These are phyloP conservation scores for Gastrophysa polygoni DNA, from an alignment of 2,888 invertebrate genomes.

Conservation along the genomic window DNA sequence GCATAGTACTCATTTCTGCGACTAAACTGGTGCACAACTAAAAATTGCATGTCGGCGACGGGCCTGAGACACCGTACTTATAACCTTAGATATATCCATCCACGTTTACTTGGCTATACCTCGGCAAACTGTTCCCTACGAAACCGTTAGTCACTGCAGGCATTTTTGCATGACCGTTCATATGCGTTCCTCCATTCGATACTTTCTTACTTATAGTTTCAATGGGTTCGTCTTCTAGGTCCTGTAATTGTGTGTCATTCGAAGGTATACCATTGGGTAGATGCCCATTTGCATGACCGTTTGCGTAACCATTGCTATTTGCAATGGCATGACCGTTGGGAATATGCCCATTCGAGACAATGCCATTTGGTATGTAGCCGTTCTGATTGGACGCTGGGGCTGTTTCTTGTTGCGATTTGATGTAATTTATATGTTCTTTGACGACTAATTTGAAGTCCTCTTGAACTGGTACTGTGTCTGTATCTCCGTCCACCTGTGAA, in stretches of 20 bases:
- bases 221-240: conserved; percentile 52
- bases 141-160: conserved; percentile 47
- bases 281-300: conserved; percentile 44
- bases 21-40: no score
- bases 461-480: conserved; percentile 78
- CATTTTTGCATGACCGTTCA: conserved; percentile 56
- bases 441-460: conserved; percentile 76
- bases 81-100: conserved; percentile 50
- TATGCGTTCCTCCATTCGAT: conserved; percentile 45
- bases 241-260: conserved; percentile 45
- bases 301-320: conserved; percentile 35
- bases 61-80: no score
- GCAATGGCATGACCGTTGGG: conserved; percentile 41
- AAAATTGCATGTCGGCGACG: no score
- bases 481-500: conserved; percentile 81
- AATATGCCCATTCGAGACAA: conserved; percentile 1
- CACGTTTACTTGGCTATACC: conserved; percentile 50
- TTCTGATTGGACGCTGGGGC: conserved; percentile 27
- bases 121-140: conserved; percentile 16
- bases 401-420: conserved; percentile 51
- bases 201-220: conserved; percentile 53
- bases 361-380: conserved; percentile 31
- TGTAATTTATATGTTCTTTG: conserved; percentile 70
- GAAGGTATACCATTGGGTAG: conserved; percentile 36
- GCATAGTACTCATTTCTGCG: no score